Evolutionary conservation across 1,140 invertebrate genomes (phyloP).

Genomic region (Trichoplusia ni): DNA sequence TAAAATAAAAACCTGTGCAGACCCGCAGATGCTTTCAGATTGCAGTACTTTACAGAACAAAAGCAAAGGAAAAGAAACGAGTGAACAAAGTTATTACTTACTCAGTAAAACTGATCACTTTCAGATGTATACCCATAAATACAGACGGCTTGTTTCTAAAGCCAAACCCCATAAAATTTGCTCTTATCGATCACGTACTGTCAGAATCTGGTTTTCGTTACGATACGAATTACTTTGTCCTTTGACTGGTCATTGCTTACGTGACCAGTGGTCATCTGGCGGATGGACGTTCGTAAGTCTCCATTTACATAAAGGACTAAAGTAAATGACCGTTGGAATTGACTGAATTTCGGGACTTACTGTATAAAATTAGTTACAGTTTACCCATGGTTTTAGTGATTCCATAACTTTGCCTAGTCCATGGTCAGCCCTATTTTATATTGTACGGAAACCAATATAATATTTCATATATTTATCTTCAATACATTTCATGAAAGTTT

Average conservation of each 20-base stretch:
- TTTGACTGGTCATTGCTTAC: constrained; percentile 6
- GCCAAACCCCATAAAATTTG: constrained; percentile 1
- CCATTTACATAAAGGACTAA: constrained; percentile 15
- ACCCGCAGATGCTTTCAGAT: too few species aligned
- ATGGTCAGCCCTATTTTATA: too few species aligned
- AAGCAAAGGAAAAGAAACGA: too few species aligned
- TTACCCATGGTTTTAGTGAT: too few species aligned
- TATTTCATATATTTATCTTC: too few species aligned
- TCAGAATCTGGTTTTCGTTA: constrained; percentile 10
- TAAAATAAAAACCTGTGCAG: not conserved
- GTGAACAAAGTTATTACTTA: not conserved
- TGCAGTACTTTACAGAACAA: not conserved
- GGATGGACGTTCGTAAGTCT: not conserved
- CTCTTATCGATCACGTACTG: constrained; percentile 3
- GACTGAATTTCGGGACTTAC: not conserved
- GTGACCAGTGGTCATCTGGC: constrained; percentile 28
- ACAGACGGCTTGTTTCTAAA: not conserved
- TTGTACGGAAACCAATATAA: too few species aligned
- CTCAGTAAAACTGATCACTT: not conserved
- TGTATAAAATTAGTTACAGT: constrained; percentile 1
- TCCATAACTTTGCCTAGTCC: too few species aligned
- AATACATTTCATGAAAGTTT: too few species aligned
- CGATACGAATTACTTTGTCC: constrained; percentile 1
- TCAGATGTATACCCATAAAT: not conserved
- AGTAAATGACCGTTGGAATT: constrained; percentile 6